Evolutionary conservation across 1,140 invertebrate genomes (phyloP), one percentile per base, ranked within the genome.

Genomic region (Formica selysi): DNA sequence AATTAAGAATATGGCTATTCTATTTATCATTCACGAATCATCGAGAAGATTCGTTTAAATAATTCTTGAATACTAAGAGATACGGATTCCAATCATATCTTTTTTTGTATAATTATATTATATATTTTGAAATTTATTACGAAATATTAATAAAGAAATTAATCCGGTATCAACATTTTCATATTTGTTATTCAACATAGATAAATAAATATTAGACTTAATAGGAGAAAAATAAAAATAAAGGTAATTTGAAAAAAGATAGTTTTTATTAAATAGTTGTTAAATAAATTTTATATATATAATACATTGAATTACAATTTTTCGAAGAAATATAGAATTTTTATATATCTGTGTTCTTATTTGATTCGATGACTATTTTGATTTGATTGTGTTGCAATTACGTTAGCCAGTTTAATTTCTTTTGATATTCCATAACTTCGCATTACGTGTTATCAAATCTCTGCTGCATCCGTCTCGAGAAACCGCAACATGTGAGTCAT

Each of bases 401-500:
- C 54, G n/a, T 74, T 83, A 83, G 51, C 38, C 36, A n/a, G 38
- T 41, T 57, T 83, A 73, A 83, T 71, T 59, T 57, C 22, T 16
- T 54, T 32, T 10, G 54, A 61, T 41, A 44, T 83, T 54, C 68
- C 41, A 29, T 80, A 74, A 83, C 68, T 59, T 61, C 38, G 26
- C 68, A 26, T 29, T 61, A 38, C 32, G 51, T 29, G 68, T 74
- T 83, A 83, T 83, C 79, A 48, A 74, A 83, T 73, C 78, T 44
- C 57, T 32, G 29, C 22, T 62, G 26, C 79, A 74, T 83, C 79
- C 79, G 79, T 26, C 68, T 61, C 6, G 67, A 16, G 57, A 73
- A 73, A 74, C 57, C 79, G 79, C 68, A 73, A 44, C 57, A 32
- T 74, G 13, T 61, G 54, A 68, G 68, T 74, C 32, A 74, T 8